phyloP scores from a whole-genome alignment of 1,140 invertebrate species.

The Bombus picipes region DNA sequence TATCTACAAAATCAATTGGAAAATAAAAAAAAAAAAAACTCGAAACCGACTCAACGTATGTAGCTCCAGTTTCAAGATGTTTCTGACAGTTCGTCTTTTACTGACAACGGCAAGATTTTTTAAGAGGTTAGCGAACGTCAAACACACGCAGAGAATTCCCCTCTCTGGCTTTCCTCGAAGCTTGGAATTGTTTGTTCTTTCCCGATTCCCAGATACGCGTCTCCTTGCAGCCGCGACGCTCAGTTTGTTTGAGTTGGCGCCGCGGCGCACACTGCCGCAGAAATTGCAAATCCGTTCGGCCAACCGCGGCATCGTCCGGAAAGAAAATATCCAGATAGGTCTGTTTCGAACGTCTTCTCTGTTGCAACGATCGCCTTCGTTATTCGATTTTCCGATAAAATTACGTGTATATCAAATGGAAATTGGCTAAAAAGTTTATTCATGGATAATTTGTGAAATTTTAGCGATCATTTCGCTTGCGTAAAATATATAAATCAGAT shows the following conservation, averaged over 20 bases:
- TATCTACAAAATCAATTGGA: neutral
- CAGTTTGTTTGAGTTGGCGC: constrained; percentile 64
- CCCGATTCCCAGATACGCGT: constrained; percentile 29
- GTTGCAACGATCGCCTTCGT: no score
- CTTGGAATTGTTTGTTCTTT: constrained; percentile 59
- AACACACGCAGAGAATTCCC: neutral
- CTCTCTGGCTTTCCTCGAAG: constrained; percentile 37
- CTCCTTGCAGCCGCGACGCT: constrained; percentile 32
- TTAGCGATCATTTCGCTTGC: no score
- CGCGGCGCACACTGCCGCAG: constrained; percentile 20
- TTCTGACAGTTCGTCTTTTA: no score
- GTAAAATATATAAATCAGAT: no score
- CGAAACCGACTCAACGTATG: neutral
- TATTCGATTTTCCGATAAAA: no score
- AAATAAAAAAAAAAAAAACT: neutral
- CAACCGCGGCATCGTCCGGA: constrained; percentile 26
- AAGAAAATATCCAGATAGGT: constrained; percentile 43
- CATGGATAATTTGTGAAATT: no score
- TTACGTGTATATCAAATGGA: no score
- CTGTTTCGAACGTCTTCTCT: neutral
- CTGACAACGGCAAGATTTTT: neutral
- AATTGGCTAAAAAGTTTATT: no score
- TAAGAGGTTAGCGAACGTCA: neutral
- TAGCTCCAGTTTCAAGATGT: neutral
- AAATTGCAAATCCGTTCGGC: constrained; percentile 47